phyloP scores from a whole-genome alignment of 2,888 invertebrate genomes.

The Hemithea aestivaria region DNA sequence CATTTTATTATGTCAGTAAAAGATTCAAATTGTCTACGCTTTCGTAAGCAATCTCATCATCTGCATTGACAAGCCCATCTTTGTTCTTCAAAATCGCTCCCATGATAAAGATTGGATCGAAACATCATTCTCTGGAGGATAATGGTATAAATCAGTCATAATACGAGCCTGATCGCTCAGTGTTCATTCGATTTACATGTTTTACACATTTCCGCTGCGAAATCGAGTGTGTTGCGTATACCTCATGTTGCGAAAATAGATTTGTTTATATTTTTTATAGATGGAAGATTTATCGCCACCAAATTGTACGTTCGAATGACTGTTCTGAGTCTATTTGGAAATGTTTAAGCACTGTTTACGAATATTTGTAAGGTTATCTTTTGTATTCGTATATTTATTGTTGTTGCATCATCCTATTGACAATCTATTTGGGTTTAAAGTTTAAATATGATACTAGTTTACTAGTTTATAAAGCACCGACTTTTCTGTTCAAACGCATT shows the following conservation, averaged over 20 bases:
- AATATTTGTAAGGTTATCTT: too few species aligned
- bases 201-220: slow-evolving; percentile 24
- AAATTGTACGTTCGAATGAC: slow-evolving; percentile 3
- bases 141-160: slow-evolving; percentile 20
- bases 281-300: slow-evolving; percentile 19
- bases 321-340: slow-evolving; percentile 1
- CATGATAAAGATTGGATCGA: slow-evolving; percentile 15
- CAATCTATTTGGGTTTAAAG: too few species aligned
- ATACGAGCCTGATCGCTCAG: slow-evolving; percentile 12
- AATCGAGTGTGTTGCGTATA: slow-evolving; percentile 16
- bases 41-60: slow-evolving; percentile 6
- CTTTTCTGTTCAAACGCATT: too few species aligned
- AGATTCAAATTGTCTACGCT: too few species aligned
- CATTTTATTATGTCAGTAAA: too few species aligned
- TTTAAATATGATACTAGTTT: too few species aligned
- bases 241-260: slow-evolving; percentile 19
- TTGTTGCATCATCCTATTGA: too few species aligned
- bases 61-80: slow-evolving; percentile 6
- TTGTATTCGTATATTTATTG: too few species aligned
- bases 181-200: slow-evolving; percentile 27
- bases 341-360: too few species aligned
- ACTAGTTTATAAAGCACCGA: too few species aligned
- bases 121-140: slow-evolving; percentile 15
- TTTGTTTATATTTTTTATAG: slow-evolving; percentile 22
- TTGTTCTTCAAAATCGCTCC: slow-evolving; percentile 10